These are phyloP conservation scores for Acrossocheilus wenchowensis DNA, from an alignment of 2,797 vertebrate species.

Conservation along the genomic window DNA sequence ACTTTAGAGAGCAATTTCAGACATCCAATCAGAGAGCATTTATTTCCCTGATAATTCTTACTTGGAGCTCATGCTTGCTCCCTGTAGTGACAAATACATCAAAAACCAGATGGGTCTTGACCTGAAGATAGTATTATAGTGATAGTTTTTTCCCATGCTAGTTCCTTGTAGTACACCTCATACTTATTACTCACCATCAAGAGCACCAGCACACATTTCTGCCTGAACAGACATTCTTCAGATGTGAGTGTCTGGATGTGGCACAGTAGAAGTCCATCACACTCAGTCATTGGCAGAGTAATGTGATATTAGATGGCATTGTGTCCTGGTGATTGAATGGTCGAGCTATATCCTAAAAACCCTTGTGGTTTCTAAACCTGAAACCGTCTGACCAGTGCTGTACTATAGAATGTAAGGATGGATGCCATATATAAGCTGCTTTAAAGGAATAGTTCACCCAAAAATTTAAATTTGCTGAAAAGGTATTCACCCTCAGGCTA, in stretches of 20 bases:
- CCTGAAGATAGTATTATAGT: constrained; percentile 36
- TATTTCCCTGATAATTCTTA: neutral
- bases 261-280: neutral
- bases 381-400: neutral
- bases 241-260: constrained; percentile 45
- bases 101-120: constrained; percentile 25
- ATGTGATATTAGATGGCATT: constrained; percentile 39
- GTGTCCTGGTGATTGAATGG: constrained; percentile 23
- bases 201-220: constrained; percentile 5
- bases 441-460: neutral
- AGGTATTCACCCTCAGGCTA: no score
- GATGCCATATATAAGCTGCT: neutral
- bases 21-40: neutral
- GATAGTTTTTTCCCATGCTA: constrained; percentile 26
- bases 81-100: constrained; percentile 1
- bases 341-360: constrained; percentile 19
- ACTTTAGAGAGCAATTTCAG: neutral
- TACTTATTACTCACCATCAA: constrained; percentile 39
- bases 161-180: constrained; percentile 20
- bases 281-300: constrained; percentile 8
- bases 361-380: constrained; percentile 6
- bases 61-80: neutral
- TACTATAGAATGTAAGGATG: neutral
- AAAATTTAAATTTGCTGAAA: no score
- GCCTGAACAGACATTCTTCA: constrained; percentile 27